Percentiles rank a stretch among this genome's conserved stretches.
Evolutionary conservation across 2,888 invertebrate genomes (phyloP).

Genomic region (Hydraecia micacea): DNA sequence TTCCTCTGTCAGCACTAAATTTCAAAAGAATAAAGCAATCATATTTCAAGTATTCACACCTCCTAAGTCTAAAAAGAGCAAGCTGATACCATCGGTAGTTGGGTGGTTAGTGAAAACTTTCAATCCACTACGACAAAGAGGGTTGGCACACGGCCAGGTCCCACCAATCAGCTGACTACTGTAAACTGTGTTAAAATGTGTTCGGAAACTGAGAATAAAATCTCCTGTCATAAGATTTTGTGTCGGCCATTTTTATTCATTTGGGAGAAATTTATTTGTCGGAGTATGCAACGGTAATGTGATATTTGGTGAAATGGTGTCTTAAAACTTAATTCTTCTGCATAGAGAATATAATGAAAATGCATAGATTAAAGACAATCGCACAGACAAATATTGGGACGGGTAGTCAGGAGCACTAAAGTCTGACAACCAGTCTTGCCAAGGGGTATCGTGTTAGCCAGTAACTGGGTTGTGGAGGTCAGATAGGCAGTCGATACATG

Average conservation of each 20-base stretch:
- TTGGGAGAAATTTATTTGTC: constrained; percentile 28
- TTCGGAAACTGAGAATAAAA: constrained; percentile 45
- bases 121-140: constrained; percentile 59
- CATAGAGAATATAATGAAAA: background rate
- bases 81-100: constrained; percentile 54
- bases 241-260: constrained; percentile 36
- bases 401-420: background rate
- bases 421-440: background rate
- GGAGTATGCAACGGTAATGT: constrained; percentile 3
- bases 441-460: background rate
- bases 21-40: background rate
- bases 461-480: background rate
- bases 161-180: constrained; percentile 57
- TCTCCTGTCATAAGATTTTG: constrained; percentile 41
- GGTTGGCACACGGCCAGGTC: constrained; percentile 61
- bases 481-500: background rate
- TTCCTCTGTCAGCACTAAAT: background rate
- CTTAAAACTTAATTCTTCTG: background rate
- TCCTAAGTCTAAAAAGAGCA: constrained; percentile 53
- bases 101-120: constrained; percentile 61
- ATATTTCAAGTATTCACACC: constrained; percentile 36
- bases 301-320: background rate
- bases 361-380: background rate
- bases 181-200: constrained; percentile 53
- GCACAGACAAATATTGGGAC: background rate